A percentile compares a stretch with the other conserved stretches of the same genome.
Evolutionary conservation across 2,113 vertebrate species (phyloP).

Genomic region (Siniperca knerii): DNA sequence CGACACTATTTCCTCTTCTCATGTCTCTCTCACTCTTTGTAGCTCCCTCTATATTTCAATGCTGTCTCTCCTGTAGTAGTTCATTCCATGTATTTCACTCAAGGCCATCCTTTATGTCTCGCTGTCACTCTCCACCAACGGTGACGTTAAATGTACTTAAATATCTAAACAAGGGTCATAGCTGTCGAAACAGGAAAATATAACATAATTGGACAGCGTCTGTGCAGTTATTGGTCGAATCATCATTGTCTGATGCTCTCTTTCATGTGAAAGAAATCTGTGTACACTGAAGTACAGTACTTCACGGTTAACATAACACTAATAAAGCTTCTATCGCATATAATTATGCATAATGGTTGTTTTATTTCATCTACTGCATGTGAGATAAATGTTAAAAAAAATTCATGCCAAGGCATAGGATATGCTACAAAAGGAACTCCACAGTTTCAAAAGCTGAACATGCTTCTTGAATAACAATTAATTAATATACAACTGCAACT

Average conservation of each 20-base stretch:
- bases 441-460: neutral
- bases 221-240: conserved; percentile 52
- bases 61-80: conserved; percentile 37
- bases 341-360: neutral
- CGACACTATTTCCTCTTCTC: conserved; percentile 45
- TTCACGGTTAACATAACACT: conserved; percentile 3
- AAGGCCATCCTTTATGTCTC: conserved; percentile 58
- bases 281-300: conserved; percentile 3
- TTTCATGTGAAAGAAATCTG: conserved; percentile 51
- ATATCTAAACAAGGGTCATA: conserved; percentile 29
- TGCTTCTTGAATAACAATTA: neutral
- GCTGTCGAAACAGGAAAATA: conserved; percentile 47
- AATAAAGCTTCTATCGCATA: conserved; percentile 4
- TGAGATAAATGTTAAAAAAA: neutral
- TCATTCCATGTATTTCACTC: conserved; percentile 52
- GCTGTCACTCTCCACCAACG: conserved; percentile 31
- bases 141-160: conserved; percentile 35
- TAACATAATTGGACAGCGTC: conserved; percentile 14
- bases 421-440: neutral
- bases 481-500: neutral
- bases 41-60: conserved; percentile 28
- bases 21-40: conserved; percentile 39
- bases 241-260: conserved; percentile 29
- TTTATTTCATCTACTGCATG: conserved; percentile 18
- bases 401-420: neutral